phyloP scores from a whole-genome alignment of 2,113 vertebrate genomes.

The Phyllostomus hastatus region DNA sequence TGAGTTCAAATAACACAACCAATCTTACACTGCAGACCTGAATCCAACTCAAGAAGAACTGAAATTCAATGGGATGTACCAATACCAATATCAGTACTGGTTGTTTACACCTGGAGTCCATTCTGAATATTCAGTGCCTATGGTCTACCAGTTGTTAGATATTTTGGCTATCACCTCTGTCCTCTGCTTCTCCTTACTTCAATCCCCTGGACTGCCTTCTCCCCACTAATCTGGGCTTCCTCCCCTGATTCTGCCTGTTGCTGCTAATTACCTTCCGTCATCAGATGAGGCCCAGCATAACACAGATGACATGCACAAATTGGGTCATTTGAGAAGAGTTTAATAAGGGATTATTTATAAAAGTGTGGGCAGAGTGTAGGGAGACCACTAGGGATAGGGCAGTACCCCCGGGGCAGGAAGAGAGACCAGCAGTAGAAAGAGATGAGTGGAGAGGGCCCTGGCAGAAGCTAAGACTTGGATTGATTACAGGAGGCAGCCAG shows the following conservation, averaged over 20 bases:
- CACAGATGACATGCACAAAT: conserved; percentile 45
- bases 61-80: neutral
- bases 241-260: neutral
- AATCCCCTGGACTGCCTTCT: neutral
- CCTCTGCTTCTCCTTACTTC: neutral
- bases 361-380: neutral
- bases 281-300: conserved; percentile 1
- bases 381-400: neutral
- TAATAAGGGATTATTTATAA: conserved; percentile 38
- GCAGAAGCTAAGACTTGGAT: neutral
- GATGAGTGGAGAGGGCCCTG: neutral
- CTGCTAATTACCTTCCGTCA: neutral
- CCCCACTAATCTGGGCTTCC: neutral
- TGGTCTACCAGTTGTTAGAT: neutral
- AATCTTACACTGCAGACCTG: conserved; percentile 9
- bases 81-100: neutral
- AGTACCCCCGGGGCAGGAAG: neutral
- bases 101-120: neutral
- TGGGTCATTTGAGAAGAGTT: conserved; percentile 53
- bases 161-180: neutral
- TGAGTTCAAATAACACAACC: conserved; percentile 15
- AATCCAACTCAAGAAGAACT: neutral
- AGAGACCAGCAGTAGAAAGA: neutral
- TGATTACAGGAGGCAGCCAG: neutral
- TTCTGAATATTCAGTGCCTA: neutral